phyloP scores from a whole-genome alignment of 23 tunicate species.

The Styela plicata region DNA sequence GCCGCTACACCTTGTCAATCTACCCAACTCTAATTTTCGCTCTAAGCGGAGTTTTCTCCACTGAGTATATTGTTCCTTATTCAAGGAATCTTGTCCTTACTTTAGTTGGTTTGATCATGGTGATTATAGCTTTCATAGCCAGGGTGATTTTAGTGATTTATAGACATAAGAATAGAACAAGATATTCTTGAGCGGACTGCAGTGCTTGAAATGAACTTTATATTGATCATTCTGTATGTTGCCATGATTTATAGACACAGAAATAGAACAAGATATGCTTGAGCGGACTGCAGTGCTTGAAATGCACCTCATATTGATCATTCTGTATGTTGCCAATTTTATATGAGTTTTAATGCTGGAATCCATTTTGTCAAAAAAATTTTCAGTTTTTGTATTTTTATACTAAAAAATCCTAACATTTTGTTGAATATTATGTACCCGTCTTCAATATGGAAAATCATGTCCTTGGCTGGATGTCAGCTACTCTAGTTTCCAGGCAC shows the following conservation, averaged over 20 bases:
- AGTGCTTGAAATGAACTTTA: background rate
- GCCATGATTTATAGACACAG: background rate
- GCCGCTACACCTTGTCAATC: constrained; percentile 68
- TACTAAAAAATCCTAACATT: too few species aligned
- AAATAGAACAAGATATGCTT: background rate
- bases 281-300: background rate
- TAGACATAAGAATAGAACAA: background rate
- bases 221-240: too few species aligned
- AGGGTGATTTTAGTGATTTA: constrained; percentile 5
- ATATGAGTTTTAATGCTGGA: too few species aligned
- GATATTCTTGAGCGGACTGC: background rate
- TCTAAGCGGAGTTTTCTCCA: constrained; percentile 41
- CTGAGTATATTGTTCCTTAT: constrained; percentile 6
- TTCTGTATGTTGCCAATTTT: too few species aligned
- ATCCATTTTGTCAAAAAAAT: too few species aligned
- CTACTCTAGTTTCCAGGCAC: too few species aligned
- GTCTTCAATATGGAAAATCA: too few species aligned
- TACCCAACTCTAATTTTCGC: constrained; percentile 67
- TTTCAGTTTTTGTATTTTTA: too few species aligned
- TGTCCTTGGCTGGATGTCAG: too few species aligned
- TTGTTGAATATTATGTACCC: too few species aligned
- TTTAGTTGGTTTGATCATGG: background rate
- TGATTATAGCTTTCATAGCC: background rate
- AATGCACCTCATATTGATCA: too few species aligned
- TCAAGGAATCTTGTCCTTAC: background rate